These are phyloP conservation scores for Capitulum mitella DNA, from an alignment of 2,888 invertebrate genomes.

Conservation along the genomic window DNA sequence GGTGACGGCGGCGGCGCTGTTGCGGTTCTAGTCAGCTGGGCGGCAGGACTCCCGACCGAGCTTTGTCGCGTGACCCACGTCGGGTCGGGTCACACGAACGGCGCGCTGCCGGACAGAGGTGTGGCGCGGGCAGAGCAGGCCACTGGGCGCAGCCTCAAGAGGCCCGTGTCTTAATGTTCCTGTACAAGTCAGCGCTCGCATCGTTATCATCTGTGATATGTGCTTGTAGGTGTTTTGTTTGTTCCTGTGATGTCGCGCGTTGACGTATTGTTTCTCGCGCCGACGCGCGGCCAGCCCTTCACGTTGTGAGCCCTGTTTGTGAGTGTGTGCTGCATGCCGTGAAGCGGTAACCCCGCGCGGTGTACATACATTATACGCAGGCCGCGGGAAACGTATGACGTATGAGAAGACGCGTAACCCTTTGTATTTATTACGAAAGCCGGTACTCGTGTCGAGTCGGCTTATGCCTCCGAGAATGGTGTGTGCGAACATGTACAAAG, in stretches of 20 bases:
- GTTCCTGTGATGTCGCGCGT: neutral
- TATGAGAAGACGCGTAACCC: too few species aligned
- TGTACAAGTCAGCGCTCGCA: neutral
- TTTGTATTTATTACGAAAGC: too few species aligned
- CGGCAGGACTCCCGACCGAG: neutral
- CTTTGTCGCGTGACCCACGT: neutral
- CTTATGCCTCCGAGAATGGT: neutral
- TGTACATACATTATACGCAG: too few species aligned
- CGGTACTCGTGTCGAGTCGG: neutral
- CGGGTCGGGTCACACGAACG: neutral
- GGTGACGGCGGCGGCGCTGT: neutral
- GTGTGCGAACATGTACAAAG: neutral
- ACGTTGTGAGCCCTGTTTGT: neutral
- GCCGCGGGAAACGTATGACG: too few species aligned
- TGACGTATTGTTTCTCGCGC: neutral
- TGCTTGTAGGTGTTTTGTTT: neutral
- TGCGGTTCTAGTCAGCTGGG: neutral
- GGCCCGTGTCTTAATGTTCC: neutral
- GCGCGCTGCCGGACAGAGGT: neutral
- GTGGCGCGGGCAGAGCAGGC: neutral
- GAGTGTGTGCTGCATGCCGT: neutral
- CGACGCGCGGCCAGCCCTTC: neutral
- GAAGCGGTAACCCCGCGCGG: too few species aligned
- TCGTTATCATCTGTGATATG: neutral
- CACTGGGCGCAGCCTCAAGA: too few species aligned